A percentile compares a stretch with the other conserved stretches of the same genome.
phyloP scores from a whole-genome alignment of 2,113 vertebrate genomes.

The Prolemur simus region DNA sequence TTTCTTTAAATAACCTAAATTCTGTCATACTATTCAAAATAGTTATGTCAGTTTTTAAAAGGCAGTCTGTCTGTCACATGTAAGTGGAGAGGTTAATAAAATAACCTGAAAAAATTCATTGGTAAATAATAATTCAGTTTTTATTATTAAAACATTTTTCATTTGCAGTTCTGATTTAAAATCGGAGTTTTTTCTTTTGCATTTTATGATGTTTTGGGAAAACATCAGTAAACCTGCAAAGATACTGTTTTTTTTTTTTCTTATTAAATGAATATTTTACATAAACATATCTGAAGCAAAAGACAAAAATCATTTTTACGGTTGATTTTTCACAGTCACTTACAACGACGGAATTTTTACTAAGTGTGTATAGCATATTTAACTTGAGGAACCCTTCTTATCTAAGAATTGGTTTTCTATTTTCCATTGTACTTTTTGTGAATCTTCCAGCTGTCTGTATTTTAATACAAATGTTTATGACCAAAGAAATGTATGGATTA shows the following conservation, averaged over 20 bases:
- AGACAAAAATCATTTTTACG: constrained; percentile 14
- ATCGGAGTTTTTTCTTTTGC: not conserved
- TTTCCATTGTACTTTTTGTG: not conserved
- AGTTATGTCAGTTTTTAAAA: constrained; percentile 52
- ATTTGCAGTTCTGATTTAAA: constrained; percentile 11
- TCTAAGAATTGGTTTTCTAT: constrained; percentile 33
- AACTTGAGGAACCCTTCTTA: not conserved
- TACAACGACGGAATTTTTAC: not conserved
- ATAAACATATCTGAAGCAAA: constrained; percentile 29
- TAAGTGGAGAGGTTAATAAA: constrained; percentile 1
- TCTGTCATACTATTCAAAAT: constrained; percentile 50
- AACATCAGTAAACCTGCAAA: not conserved
- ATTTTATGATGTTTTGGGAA: not conserved
- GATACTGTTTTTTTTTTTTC: not conserved
- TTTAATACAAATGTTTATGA: constrained; percentile 47
- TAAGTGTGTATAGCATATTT: not conserved
- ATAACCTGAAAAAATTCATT: constrained; percentile 30
- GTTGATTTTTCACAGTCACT: constrained; percentile 42
- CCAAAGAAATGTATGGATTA: constrained; percentile 56
- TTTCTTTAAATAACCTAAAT: constrained; percentile 30
- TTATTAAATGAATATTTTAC: not conserved
- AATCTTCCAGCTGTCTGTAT: constrained; percentile 39
- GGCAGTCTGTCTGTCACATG: not conserved
- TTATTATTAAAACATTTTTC: constrained; percentile 21
- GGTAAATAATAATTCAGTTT: constrained; percentile 54